phyloP scores from a whole-genome alignment of 2,113 vertebrate species.

The Oxygymnocypris stewartii region DNA sequence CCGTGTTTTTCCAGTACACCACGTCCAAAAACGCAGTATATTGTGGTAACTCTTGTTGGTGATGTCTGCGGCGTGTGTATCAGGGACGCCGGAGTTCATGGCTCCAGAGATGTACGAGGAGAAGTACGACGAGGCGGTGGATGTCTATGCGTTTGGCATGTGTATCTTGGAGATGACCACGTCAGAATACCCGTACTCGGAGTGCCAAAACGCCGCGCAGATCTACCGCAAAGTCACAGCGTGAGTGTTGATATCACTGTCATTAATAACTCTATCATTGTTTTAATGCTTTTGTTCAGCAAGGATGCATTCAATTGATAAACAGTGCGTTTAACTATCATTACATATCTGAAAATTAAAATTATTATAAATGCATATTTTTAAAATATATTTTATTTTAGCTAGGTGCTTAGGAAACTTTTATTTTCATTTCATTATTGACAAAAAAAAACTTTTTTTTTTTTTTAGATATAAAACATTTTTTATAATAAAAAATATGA shows the following conservation, averaged over 20 bases:
- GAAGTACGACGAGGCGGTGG: conserved; percentile 95
- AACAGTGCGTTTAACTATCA: no score
- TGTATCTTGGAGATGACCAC: conserved; percentile 99
- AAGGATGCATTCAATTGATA: no score
- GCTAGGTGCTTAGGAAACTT: no score
- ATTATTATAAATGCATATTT: no score
- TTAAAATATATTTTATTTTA: no score
- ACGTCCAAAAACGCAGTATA: neutral
- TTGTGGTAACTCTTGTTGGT: neutral
- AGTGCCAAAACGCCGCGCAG: conserved; percentile 97
- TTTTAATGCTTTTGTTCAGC: no score
- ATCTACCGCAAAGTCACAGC: conserved; percentile 99
- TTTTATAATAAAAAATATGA: no score
- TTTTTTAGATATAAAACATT: no score
- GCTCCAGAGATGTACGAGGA: conserved; percentile 99
- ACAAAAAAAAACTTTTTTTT: no score
- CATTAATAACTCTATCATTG: neutral
- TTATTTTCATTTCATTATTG: no score
- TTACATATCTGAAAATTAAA: no score
- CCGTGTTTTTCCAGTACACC: neutral
- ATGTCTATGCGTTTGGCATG: conserved; percentile 98
- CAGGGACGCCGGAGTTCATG: conserved; percentile 99
- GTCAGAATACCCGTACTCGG: conserved; percentile 95
- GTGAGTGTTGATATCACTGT: conserved; percentile 73
- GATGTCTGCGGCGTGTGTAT: neutral